Evolutionary conservation across 2,113 vertebrate genomes (phyloP).

Genomic region (Pygoscelis adeliae): DNA sequence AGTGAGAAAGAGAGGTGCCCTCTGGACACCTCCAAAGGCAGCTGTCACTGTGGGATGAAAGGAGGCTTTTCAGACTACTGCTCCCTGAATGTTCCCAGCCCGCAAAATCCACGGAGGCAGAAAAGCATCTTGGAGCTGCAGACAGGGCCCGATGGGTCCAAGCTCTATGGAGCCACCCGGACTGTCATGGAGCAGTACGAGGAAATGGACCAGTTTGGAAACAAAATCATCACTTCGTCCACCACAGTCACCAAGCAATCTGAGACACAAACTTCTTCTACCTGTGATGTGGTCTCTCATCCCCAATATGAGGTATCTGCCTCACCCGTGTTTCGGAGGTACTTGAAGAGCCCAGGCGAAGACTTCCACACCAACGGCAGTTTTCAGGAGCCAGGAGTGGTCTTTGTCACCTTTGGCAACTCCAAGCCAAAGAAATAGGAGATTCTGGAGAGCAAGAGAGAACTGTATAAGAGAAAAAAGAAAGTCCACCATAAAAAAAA

Average conservation of each 20-base stretch:
- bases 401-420: conserved; percentile 81
- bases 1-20: conserved; percentile 17
- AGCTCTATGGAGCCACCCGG: conserved; percentile 72
- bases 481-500: background rate
- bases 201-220: conserved; percentile 80
- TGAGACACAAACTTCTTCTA: conserved; percentile 66
- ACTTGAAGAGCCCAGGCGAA: conserved; percentile 57
- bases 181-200: conserved; percentile 82
- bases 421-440: conserved; percentile 42
- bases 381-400: conserved; percentile 73
- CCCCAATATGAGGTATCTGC: conserved; percentile 60
- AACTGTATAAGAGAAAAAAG: background rate
- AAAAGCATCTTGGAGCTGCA: conserved; percentile 83
- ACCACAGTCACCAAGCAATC: conserved; percentile 79
- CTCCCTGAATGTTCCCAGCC: conserved; percentile 12
- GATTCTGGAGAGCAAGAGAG: background rate
- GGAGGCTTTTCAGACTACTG: background rate
- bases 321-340: conserved; percentile 74
- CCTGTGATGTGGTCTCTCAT: conserved; percentile 33
- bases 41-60: conserved; percentile 38
- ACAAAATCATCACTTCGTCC: conserved; percentile 80
- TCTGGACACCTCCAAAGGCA: background rate
- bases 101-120: conserved; percentile 70
- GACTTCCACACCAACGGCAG: conserved; percentile 42
- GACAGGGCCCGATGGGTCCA: conserved; percentile 69